Conservation (phyloP, 2,888 invertebrate genomes). For the Drosophila ochracea region DNA sequence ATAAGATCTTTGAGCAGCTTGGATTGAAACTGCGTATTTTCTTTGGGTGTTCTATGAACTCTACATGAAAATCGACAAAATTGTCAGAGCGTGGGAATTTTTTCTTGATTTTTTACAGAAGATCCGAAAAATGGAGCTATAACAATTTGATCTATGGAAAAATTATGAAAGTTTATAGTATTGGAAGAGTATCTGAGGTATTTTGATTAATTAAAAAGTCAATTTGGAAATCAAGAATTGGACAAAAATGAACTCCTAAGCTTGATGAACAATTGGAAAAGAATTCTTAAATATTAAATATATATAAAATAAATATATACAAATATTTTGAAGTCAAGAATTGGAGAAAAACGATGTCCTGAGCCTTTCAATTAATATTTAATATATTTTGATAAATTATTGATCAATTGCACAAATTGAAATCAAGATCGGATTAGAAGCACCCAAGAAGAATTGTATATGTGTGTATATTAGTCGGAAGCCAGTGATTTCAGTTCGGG, state of each 20-base stretch:
- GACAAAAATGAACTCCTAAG: neutral
- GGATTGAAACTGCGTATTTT: neutral
- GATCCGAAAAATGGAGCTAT: neutral
- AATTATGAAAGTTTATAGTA: neutral
- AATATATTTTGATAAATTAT: neutral
- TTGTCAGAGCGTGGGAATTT: neutral
- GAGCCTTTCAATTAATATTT: too few species aligned
- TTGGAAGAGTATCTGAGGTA: neutral
- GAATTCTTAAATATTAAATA: neutral
- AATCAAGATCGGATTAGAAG: neutral
- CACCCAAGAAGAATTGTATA: neutral
- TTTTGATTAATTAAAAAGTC: neutral
- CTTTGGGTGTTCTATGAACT: neutral
- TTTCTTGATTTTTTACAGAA: neutral
- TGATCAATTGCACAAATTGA: neutral
- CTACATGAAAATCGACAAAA: neutral
- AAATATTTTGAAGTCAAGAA: neutral
- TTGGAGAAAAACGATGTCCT: neutral
- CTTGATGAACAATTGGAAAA: neutral
- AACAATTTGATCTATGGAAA: neutral
- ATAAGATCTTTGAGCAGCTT: neutral
- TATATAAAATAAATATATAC: neutral
- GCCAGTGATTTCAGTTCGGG: neutral
- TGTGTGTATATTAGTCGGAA: neutral
- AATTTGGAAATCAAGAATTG: neutral